Evolutionary conservation across 2,888 invertebrate species (phyloP), one percentile per base, ranked within the genome.

Genomic region (Ctenicera cuprea): DNA sequence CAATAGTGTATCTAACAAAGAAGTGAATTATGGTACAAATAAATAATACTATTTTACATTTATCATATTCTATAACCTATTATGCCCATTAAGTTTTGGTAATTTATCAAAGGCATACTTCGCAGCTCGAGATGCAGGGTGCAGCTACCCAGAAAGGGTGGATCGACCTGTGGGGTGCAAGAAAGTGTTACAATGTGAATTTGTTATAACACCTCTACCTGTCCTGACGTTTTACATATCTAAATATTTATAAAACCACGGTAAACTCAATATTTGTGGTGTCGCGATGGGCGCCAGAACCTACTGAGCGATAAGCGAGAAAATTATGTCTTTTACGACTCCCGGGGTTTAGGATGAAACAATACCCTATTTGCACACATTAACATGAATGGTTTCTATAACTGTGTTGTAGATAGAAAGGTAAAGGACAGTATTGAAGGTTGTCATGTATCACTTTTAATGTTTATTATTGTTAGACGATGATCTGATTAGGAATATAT

Each of bases 141-240:
- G 62, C 67, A 73, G 67, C 67, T 73, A 73, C 72, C 37, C 48
- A 45, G 48, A 63, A 67, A 62, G 72, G 72, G 67, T 73, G 62
- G 37, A 54, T 50, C 72, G 33, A 45, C 72, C 45, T 73, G 14
- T 18, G 33, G 67, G 54, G 67, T 54, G 61, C 33, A 52, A 62
- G 66, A 72, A 79, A 76, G 77, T 75, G 77, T 77, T 77, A 75
- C 73, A 74, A 75, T 65, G 66, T 71, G 77, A 75, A 77, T 77
- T 75, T 75, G 74, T 77, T 68, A 71, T 71, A 75, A 78, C 76
- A 77, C 77, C 76, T 77, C 65, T 76, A 73, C 77, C 76, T 75
- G 76, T 77, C 64, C 59, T 37, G 62, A 50, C 71, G 71, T 76
- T 73, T 33, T 71, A 74, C 76, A 76, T 75, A 74, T 75, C 71